A percentile compares a stretch with the other conserved stretches of the same genome.
These are phyloP conservation scores for Clepsis dumicolana DNA, from an alignment of 2,888 invertebrate genomes.

Conservation along the genomic window DNA sequence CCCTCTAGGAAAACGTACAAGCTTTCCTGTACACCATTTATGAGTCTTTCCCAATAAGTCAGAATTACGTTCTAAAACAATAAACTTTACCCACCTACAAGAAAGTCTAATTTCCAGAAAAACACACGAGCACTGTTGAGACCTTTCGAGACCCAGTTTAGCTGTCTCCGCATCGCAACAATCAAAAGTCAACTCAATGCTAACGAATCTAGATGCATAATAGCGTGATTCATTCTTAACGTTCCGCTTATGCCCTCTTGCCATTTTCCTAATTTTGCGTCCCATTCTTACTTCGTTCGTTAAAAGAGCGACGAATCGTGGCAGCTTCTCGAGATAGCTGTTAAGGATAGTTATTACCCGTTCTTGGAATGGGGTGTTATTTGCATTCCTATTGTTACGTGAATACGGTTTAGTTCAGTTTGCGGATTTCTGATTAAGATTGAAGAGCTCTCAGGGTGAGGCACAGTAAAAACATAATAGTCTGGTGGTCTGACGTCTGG, in stretches of 20 bases:
- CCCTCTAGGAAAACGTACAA: conserved; percentile 60
- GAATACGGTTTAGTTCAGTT: conserved; percentile 54
- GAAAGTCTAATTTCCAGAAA: conserved; percentile 52
- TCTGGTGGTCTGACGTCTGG: too few species aligned
- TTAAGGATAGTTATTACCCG: neutral
- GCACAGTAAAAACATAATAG: conserved; percentile 5
- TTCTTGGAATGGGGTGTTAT: conserved; percentile 43
- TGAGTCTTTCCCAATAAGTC: conserved; percentile 61
- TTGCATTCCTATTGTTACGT: conserved; percentile 56
- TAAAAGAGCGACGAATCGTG: neutral
- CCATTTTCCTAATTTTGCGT: neutral
- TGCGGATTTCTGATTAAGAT: conserved; percentile 53
- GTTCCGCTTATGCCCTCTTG: neutral
- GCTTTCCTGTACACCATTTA: conserved; percentile 60
- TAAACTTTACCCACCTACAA: conserved; percentile 50
- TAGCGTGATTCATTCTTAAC: conserved; percentile 52
- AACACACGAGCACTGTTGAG: conserved; percentile 50
- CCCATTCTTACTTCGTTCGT: neutral
- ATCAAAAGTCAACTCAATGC: conserved; percentile 58
- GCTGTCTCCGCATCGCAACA: conserved; percentile 47
- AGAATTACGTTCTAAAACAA: conserved; percentile 53
- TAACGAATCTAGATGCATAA: conserved; percentile 59
- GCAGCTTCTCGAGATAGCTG: neutral
- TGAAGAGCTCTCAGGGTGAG: conserved; percentile 49
- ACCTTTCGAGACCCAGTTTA: conserved; percentile 44